phyloP scores from a whole-genome alignment of 2,113 vertebrate species.

The Aramus guarauna region DNA sequence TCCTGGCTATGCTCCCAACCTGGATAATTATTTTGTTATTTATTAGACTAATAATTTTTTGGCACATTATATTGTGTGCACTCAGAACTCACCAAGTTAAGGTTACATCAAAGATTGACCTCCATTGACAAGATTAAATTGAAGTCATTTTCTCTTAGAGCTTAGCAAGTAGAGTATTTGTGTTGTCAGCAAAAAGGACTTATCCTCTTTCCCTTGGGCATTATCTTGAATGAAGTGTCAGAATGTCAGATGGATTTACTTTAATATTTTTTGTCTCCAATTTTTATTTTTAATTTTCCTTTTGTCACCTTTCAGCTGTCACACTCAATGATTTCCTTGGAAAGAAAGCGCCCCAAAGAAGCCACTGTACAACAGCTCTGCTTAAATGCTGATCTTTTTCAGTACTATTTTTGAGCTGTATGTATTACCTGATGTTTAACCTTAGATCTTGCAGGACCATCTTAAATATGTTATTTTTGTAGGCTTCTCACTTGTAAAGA shows the following conservation, averaged over 20 bases:
- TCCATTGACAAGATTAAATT: conserved; percentile 55
- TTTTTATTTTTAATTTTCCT: conserved; percentile 58
- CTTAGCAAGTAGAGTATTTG: neutral
- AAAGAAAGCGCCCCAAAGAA: neutral
- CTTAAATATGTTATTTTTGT: neutral
- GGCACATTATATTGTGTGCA: neutral
- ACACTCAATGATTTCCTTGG: neutral
- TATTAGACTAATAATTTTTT: conserved; percentile 30
- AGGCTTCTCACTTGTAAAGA: neutral
- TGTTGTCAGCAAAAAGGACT: conserved; percentile 55
- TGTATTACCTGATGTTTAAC: neutral
- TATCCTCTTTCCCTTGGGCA: conserved; percentile 31
- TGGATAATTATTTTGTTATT: conserved; percentile 19
- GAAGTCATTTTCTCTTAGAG: conserved; percentile 40
- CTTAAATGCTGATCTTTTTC: neutral
- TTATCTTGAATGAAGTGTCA: conserved; percentile 50
- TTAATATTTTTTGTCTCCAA: neutral
- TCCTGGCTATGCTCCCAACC: neutral
- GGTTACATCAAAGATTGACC: conserved; percentile 40
- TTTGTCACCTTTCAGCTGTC: conserved; percentile 43
- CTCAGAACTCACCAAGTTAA: conserved; percentile 14
- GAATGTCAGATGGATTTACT: conserved; percentile 31
- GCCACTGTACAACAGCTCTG: neutral
- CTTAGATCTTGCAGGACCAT: neutral
- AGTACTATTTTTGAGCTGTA: neutral